Evolutionary conservation across 2,888 invertebrate species (phyloP).

Genomic region (Apeira syringaria): DNA sequence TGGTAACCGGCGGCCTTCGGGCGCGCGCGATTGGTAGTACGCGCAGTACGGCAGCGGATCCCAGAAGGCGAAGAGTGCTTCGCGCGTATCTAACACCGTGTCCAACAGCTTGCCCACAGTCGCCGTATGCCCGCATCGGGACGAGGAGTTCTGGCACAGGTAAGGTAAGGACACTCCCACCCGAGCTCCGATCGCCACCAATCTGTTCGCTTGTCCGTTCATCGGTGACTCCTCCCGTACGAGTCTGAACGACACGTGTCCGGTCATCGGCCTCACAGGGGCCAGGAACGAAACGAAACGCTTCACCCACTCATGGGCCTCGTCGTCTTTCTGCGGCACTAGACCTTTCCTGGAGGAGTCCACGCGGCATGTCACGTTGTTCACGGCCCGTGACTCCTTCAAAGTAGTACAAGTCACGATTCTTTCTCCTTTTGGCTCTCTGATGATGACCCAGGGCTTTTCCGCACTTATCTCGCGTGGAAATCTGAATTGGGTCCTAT

Average conservation of each 20-base stretch:
- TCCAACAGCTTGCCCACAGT: slow-evolving; percentile 85
- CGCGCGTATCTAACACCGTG: slow-evolving; percentile 89
- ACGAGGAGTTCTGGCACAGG: slow-evolving; percentile 87
- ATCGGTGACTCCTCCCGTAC: slow-evolving; percentile 84
- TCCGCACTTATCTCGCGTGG: slow-evolving; percentile 88
- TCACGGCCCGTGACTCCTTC: slow-evolving; percentile 90
- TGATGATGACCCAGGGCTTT: slow-evolving; percentile 91
- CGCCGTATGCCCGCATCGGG: slow-evolving; percentile 84
- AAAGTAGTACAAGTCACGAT: slow-evolving; percentile 92
- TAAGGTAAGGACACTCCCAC: slow-evolving; percentile 92
- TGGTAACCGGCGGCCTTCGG: slow-evolving; percentile 74
- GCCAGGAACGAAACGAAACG: slow-evolving; percentile 87
- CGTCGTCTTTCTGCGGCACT: slow-evolving; percentile 86
- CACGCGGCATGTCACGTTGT: slow-evolving; percentile 91
- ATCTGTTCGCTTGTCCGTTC: slow-evolving; percentile 63
- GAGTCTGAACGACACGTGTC: slow-evolving; percentile 91
- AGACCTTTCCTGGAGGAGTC: slow-evolving; percentile 87
- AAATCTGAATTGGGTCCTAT: slow-evolving; percentile 85
- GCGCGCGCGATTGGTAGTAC: slow-evolving; percentile 91
- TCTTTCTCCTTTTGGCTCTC: slow-evolving; percentile 89
- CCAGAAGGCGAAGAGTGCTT: slow-evolving; percentile 92
- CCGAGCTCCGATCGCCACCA: slow-evolving; percentile 85
- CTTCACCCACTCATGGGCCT: slow-evolving; percentile 89
- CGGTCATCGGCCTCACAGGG: slow-evolving; percentile 87
- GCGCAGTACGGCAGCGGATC: slow-evolving; percentile 94